phyloP scores from a whole-genome alignment of 2,113 vertebrate genomes.

The Sapajus apella region DNA sequence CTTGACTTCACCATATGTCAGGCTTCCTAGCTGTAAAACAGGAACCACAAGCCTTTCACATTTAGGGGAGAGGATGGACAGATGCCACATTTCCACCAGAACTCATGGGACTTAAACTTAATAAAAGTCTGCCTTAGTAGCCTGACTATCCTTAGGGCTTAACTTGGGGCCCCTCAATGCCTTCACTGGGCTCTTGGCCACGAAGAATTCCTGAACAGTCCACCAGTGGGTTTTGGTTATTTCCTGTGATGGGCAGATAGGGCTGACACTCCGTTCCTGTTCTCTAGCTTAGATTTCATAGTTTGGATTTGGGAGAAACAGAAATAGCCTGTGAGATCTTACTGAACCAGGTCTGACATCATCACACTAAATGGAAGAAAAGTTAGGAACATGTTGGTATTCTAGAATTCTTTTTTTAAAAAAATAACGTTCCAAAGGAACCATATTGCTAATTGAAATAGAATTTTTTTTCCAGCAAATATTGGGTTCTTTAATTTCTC shows the following conservation, averaged over 20 bases:
- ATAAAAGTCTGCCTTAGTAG: fast-evolving
- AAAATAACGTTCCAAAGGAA: not conserved
- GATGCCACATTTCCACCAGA: not conserved
- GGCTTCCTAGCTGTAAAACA: no score
- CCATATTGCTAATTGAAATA: not conserved
- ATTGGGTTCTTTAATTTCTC: not conserved
- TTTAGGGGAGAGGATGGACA: not conserved
- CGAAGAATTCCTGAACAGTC: not conserved
- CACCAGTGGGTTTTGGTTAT: fast-evolving
- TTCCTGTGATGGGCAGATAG: not conserved
- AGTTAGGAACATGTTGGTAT: not conserved
- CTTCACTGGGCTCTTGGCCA: not conserved
- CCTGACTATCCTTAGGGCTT: not conserved
- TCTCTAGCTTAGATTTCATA: not conserved
- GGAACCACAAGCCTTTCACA: not conserved
- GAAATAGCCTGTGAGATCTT: not conserved
- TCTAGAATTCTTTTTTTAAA: not conserved
- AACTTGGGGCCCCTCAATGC: not conserved
- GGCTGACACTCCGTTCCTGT: not conserved
- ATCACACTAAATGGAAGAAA: not conserved
- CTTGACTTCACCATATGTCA: not conserved
- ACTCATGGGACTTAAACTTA: not conserved
- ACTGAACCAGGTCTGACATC: not conserved
- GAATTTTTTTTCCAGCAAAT: not conserved
- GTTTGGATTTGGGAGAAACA: not conserved